Conservation (phyloP, 2,113 vertebrate species). For the Pavo muticus region DNA sequence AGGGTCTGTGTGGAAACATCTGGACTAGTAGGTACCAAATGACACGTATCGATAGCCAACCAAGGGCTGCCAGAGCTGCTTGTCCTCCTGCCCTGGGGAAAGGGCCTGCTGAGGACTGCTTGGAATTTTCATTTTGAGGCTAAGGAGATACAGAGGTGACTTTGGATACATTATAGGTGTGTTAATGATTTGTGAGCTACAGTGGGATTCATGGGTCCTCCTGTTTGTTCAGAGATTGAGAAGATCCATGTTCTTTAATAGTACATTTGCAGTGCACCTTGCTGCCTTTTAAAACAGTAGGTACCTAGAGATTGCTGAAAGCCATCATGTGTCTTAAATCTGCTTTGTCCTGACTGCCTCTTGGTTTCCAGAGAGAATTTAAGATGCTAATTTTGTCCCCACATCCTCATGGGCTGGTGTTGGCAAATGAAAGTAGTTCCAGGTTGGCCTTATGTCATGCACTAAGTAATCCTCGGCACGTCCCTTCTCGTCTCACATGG, state of each 20-base stretch:
- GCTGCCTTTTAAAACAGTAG: neutral
- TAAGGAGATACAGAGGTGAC: neutral
- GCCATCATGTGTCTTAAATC: neutral
- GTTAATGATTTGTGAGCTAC: conserved; percentile 1
- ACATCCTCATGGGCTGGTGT: neutral
- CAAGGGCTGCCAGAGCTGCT: neutral
- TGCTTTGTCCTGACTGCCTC: neutral
- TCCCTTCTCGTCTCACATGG: neutral
- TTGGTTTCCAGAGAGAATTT: conserved; percentile 9
- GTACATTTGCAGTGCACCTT: neutral
- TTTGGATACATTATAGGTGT: neutral
- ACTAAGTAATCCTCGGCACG: neutral
- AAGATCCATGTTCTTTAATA: neutral
- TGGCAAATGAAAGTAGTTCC: neutral
- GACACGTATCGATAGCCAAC: neutral
- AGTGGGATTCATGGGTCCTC: neutral
- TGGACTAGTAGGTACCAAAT: neutral
- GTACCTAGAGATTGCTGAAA: neutral
- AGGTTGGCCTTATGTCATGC: neutral
- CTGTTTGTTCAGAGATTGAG: neutral
- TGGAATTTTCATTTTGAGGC: neutral
- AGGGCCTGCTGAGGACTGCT: neutral
- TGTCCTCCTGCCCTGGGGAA: conserved; percentile 5
- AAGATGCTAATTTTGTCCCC: neutral
- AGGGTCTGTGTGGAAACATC: neutral